A percentile compares a stretch with the other conserved stretches of the same genome.
These are phyloP conservation scores for Ciconia nigra DNA, from an alignment of 2,797 vertebrate genomes.

Conservation along the genomic window DNA sequence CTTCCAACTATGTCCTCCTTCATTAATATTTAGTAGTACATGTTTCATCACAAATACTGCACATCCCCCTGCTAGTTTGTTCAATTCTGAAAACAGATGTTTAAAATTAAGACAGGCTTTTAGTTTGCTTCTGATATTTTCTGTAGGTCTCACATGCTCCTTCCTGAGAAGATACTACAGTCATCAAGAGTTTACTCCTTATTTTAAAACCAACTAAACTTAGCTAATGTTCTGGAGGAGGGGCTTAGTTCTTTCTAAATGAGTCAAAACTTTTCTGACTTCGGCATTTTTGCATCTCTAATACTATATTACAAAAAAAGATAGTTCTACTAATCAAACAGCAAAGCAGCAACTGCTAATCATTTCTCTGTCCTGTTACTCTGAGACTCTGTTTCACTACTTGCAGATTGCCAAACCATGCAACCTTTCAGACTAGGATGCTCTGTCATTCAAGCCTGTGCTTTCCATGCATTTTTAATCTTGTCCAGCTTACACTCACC, in stretches of 20 bases:
- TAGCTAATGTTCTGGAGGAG: not conserved
- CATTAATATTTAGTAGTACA: conserved; percentile 28
- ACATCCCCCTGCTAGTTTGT: not conserved
- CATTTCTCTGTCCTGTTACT: not conserved
- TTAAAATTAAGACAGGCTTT: conserved; percentile 58
- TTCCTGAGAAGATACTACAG: not conserved
- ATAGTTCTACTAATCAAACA: not conserved
- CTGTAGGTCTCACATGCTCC: not conserved
- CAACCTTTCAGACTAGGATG: not conserved
- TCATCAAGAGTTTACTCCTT: not conserved
- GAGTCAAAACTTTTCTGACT: not conserved
- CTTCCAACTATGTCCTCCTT: not conserved
- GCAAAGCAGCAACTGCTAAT: not conserved
- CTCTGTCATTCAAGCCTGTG: not conserved
- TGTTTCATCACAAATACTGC: conserved; percentile 42
- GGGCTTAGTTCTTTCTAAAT: not conserved
- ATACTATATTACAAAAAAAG: not conserved
- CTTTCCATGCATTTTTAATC: not conserved
- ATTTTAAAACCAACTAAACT: conserved; percentile 7
- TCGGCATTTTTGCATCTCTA: not conserved
- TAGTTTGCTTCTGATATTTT: conserved; percentile 1
- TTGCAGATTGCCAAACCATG: not conserved
- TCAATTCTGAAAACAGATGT: conserved; percentile 48
- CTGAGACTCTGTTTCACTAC: not conserved
- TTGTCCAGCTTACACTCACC: not conserved